A percentile compares a stretch with the other conserved stretches of the same genome.
Evolutionary conservation across 1,140 invertebrate genomes (phyloP).

Genomic region (Calosoma granatense): DNA sequence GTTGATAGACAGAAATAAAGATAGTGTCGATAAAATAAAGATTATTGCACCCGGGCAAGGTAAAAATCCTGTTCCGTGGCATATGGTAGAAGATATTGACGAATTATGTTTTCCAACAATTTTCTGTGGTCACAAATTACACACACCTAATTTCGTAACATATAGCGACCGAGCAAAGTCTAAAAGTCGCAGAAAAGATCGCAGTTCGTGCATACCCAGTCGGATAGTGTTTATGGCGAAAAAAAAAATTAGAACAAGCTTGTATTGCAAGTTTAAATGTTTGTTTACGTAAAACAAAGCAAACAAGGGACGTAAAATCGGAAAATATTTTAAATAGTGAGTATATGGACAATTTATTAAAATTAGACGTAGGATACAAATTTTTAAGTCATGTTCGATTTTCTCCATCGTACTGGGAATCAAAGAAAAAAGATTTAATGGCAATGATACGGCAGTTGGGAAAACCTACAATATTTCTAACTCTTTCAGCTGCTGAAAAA

Average conservation of each 20-base stretch:
- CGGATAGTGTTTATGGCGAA: constrained; percentile 18
- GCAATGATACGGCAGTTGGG: too few species aligned
- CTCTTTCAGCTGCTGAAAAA: too few species aligned
- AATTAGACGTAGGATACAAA: too few species aligned
- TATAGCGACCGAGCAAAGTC: constrained; percentile 13
- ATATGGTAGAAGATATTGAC: constrained; percentile 14
- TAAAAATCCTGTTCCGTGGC: constrained; percentile 17
- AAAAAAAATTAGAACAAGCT: constrained; percentile 16
- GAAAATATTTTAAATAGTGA: too few species aligned
- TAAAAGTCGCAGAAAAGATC: constrained; percentile 12
- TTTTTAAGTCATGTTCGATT: too few species aligned
- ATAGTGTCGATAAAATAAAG: constrained; percentile 7
- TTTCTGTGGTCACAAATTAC: constrained; percentile 10
- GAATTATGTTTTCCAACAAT: constrained; percentile 19
- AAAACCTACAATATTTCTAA: too few species aligned
- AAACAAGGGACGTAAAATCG: too few species aligned
- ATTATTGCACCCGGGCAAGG: constrained; percentile 16
- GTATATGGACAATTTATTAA: too few species aligned
- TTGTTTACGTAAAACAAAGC: too few species aligned
- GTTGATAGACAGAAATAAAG: constrained; percentile 14
- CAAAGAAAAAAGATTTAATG: too few species aligned
- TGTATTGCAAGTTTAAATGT: too few species aligned
- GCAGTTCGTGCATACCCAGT: constrained; percentile 14
- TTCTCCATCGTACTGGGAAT: too few species aligned
- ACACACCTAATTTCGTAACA: constrained; percentile 9